Conservation (phyloP, 2,888 invertebrate genomes). For the Loripinus fragilis region DNA sequence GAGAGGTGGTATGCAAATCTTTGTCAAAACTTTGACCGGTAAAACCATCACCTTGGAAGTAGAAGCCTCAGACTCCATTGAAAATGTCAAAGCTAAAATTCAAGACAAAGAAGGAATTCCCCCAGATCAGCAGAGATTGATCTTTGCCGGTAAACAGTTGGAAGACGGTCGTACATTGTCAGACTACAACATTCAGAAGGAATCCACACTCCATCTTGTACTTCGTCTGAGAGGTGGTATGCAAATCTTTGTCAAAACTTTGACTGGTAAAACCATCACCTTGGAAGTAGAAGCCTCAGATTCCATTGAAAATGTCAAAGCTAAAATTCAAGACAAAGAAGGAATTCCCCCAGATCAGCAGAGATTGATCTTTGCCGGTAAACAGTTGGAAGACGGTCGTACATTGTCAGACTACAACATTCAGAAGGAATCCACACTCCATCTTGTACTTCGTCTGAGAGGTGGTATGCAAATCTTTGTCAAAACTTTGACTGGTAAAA, state of each 20-base stretch:
- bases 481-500: constrained; percentile 82
- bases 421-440: constrained; percentile 97
- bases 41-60: constrained; percentile 77
- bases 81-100: constrained; percentile 91
- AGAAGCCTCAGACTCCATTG: constrained; percentile 95
- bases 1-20: constrained; percentile 87
- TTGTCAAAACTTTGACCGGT: constrained; percentile 68
- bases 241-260: constrained; percentile 89
- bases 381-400: constrained; percentile 97
- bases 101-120: constrained; percentile 86
- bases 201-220: constrained; percentile 95
- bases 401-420: constrained; percentile 97
- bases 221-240: constrained; percentile 97
- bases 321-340: constrained; percentile 85
- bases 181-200: constrained; percentile 98
- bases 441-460: constrained; percentile 93
- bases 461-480: constrained; percentile 91
- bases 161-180: constrained; percentile 97
- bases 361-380: constrained; percentile 96
- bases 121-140: constrained; percentile 83
- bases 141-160: constrained; percentile 96
- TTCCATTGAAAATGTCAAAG: constrained; percentile 96
- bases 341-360: constrained; percentile 89
- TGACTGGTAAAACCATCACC: constrained; percentile 82
- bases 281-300: constrained; percentile 90